These are phyloP conservation scores for Tetramorium simillimum DNA, from an alignment of 1,140 invertebrate species.

Conservation along the genomic window DNA sequence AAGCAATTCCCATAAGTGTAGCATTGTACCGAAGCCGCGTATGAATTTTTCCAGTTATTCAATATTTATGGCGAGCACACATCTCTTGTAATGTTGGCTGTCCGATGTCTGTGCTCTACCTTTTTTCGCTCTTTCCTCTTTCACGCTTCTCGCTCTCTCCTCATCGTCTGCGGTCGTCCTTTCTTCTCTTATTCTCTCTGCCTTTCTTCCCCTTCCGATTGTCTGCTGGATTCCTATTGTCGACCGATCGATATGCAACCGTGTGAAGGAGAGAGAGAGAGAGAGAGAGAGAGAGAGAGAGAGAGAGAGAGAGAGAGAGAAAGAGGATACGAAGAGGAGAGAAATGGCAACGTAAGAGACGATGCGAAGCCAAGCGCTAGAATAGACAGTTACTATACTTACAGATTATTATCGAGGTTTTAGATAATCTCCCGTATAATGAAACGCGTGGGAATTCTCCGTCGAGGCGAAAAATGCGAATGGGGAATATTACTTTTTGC, in stretches of 20 bases:
- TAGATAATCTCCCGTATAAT: slow-evolving; percentile 51
- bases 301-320: not conserved
- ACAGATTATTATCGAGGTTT: slow-evolving; percentile 55
- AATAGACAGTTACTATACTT: slow-evolving; percentile 37
- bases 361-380: slow-evolving; percentile 14
- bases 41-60: slow-evolving; percentile 1
- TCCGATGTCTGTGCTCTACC: not conserved
- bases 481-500: slow-evolving; percentile 26
- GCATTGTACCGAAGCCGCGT: not conserved
- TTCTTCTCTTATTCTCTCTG: slow-evolving; percentile 21
- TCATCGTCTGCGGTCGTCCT: not conserved
- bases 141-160: slow-evolving; percentile 10
- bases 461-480: not conserved
- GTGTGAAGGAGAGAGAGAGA: not conserved
- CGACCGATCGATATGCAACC: slow-evolving; percentile 59
- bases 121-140: not conserved
- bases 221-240: slow-evolving; percentile 48
- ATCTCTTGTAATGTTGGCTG: not conserved
- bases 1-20: not conserved
- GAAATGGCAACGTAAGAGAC: slow-evolving; percentile 24
- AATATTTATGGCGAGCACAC: slow-evolving; percentile 8
- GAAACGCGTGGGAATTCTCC: slow-evolving; percentile 15
- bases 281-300: not conserved
- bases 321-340: not conserved
- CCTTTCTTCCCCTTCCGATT: slow-evolving; percentile 31